Base-by-base conservation (phyloP, 2,797 vertebrate species). In the Mastacembelus armatus region DNA sequence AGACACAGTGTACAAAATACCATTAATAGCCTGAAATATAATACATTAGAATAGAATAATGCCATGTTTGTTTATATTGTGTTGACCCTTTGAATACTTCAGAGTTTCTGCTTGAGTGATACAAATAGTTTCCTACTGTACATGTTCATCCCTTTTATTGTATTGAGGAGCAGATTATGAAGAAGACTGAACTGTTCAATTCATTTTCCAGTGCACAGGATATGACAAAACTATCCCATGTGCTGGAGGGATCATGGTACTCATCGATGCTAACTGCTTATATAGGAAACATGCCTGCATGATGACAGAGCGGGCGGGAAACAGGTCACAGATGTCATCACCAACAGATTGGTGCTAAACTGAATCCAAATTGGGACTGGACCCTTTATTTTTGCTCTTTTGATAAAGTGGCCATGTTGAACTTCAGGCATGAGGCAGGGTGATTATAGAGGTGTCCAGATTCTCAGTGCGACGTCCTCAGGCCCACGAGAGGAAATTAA, bases 401-500 rank as follows among this genome's bases (percentile, higher is more conserved):
- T 9, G 11, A 19, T 16, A 0, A 36, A n/a, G 18, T 0, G 0
- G 12, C 16, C 1, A 0, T 0, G 33, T 38, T 49, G 44, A 63
- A 57, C 57, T 49, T 62, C 32, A 29, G 61, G 40, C 72, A 21
- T 43, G 55, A 67, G 30, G 56, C 50, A 22, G 48, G 33, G 19
- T 40, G 58, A 74, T 59, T 50, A 48, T 33, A 26, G 52, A 85
- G 77, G 83, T 85, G 82, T 85, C 59, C 60, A 29, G 48, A 84
- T 87, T 90, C 90, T 86, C 86, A 78, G 66, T 27, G 58, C 38
- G 74, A 30, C 19, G 49, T 72, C 60, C 50, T 47, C 50, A 47
- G 55, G 15, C 44, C 44, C 3, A 55, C 24, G 48, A 81, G 84
- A 91, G 91, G 91, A 93, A 90, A 92, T 93, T 81, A 92, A 91